Evolutionary conservation across 2,797 vertebrate species (phyloP), one percentile per base, ranked within the genome.

Genomic region (Scolopax rusticola): DNA sequence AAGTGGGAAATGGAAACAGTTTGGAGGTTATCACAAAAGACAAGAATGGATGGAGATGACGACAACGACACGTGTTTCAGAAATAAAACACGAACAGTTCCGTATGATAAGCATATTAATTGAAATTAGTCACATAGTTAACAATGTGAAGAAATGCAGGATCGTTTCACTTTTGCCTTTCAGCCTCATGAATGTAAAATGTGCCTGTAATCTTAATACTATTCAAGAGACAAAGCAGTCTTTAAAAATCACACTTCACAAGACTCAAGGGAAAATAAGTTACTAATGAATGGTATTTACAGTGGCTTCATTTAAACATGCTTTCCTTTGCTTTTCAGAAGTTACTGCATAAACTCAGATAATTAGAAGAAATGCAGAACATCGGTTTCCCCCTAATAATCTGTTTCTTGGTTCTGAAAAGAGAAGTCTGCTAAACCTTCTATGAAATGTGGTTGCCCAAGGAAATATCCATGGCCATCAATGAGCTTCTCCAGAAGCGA

Each of bases 201-300:
- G 97, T 94, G 97, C 98, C 97, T 98, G 97, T 98, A 98, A 98
- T 98, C 97, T 97, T 98, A 98, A 98, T 97, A 97, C 95, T 96
- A 92, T 96, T 97, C 96, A 96, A 96, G 96, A 98, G 96, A 98
- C 95, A 97, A 97, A 97, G 91, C 96, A 82, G 97, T 82, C 97
- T 98, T 98, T 98, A 98, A 97, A 98, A 97, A 97, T 97, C 95
- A 93, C 95, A 98, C 97, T 98, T 98, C 96, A 97, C 89, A 97
- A 96, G 98, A 97, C 98, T 98, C 98, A 91, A 95, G 98, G 98
- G 98, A 98, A 98, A 98, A 96, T 97, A 98, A 98, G 97, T 97
- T 97, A 97, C 98, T 98, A 98, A 98, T 98, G 98, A 98, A 98
- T 89, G 96, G 94, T 98, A 98, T 98, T 98, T 98, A 98, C 98